These are phyloP conservation scores for Geophilus truncorum DNA, from an alignment of 2,888 invertebrate species.

Conservation along the genomic window DNA sequence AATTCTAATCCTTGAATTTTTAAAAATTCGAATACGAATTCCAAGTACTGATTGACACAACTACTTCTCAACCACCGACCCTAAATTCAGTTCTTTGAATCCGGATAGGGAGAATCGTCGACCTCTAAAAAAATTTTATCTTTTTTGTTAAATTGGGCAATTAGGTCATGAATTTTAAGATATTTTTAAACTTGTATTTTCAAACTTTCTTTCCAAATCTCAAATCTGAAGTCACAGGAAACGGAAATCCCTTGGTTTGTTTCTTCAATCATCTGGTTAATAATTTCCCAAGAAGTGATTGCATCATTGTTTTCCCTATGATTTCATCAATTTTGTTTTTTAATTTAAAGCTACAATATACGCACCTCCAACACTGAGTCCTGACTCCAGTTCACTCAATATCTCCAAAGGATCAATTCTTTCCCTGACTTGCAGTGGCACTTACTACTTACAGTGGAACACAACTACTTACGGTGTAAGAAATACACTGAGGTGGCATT, in stretches of 20 bases:
- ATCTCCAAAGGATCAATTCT: background rate
- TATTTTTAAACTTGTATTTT: background rate
- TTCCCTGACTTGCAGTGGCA: background rate
- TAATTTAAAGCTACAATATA: background rate
- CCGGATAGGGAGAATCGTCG: background rate
- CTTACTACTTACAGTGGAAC: background rate
- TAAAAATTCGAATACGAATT: too few relatives aligned
- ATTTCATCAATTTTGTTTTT: background rate
- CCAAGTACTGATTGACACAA: background rate
- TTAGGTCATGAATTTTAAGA: background rate
- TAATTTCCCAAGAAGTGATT: background rate
- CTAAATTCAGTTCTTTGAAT: background rate
- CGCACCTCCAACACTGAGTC: background rate
- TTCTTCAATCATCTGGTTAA: background rate
- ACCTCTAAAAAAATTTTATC: background rate
- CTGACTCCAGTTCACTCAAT: background rate
- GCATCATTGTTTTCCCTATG: background rate
- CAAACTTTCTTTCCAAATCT: background rate
- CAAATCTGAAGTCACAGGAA: background rate
- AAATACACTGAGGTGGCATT: too few relatives aligned
- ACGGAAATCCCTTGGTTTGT: background rate
- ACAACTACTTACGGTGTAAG: background rate
- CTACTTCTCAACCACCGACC: background rate
- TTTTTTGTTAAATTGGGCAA: background rate
- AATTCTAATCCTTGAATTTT: too few relatives aligned